phyloP scores from a whole-genome alignment of 2,888 invertebrate species.

The Hedya salicella region DNA sequence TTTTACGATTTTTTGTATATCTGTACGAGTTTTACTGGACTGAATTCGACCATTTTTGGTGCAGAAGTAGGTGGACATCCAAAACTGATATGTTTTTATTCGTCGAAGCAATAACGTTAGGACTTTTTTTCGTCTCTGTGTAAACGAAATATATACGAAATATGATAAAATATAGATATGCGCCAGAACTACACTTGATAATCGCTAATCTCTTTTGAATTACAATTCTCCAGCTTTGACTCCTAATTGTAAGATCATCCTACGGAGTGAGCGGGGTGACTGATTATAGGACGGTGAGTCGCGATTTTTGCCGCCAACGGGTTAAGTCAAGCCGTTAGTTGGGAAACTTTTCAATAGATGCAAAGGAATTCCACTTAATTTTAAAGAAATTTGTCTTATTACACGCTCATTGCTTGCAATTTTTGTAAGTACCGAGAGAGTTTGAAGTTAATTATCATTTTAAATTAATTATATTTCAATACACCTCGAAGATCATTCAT shows the following conservation, averaged over 20 bases:
- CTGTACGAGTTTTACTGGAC: too few species aligned
- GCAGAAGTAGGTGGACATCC: too few species aligned
- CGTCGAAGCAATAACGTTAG: too few species aligned
- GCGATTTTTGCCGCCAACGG: conserved; percentile 59
- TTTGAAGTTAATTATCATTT: background rate
- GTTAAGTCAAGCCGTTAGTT: conserved; percentile 37
- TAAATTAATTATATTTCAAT: background rate
- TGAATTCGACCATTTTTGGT: too few species aligned
- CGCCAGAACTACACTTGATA: background rate
- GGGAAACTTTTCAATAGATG: conserved; percentile 35
- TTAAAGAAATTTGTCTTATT: conserved; percentile 43
- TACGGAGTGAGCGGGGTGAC: conserved; percentile 68
- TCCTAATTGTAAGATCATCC: conserved; percentile 78
- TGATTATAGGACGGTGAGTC: conserved; percentile 73
- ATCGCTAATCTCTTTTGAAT: conserved; percentile 17
- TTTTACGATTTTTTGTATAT: too few species aligned
- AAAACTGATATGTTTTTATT: too few species aligned
- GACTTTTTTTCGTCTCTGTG: too few species aligned
- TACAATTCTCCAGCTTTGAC: conserved; percentile 49
- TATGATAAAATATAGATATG: too few species aligned
- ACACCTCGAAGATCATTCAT: too few species aligned
- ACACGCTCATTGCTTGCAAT: conserved; percentile 35
- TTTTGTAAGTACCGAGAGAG: conserved; percentile 2
- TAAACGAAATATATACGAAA: too few species aligned
- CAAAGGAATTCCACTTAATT: conserved; percentile 45